Base-by-base conservation (phyloP, 2,888 invertebrate species). In the Automeris io region DNA sequence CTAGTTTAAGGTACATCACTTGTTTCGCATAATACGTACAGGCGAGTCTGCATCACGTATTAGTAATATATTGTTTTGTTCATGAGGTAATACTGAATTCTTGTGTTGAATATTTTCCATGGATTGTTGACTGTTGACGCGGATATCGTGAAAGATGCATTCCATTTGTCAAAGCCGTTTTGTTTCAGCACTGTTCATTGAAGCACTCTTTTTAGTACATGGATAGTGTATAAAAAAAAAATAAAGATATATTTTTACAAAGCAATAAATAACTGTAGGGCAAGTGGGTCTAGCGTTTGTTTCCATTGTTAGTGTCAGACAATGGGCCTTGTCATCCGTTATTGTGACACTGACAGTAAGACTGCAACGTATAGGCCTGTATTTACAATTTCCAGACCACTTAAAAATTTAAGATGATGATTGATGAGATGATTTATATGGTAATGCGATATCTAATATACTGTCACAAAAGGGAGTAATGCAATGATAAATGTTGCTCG, bases 81-180 rank as follows among this genome's bases (percentile, higher is more conserved):
- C 62, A 61, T 46, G 56, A 58, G 60, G 54, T 61, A 56, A 61
- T 65, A 57, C 51, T 61, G 51, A 62, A 65, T 55, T 67, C 68
- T 70, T 69, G 59, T 69, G 70, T 75, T 70, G 42, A 61, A 62
- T 69, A 61, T 61, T 66, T 33, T 65, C 70, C 57, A 57, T 59
- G 60, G 57, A 57, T 74, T 79, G 75, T 81, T 77, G 57, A 63
- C 67, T 63, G 68, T 67, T 64, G 59, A 68, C 68, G 68, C 70
- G 70, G 73, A 74, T 76, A 72, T 76, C 72, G 71, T 81, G 67
- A 72, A 70, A 71, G 69, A 82, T 77, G 83, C 85, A 85, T 86
- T 86, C 85, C 82, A 83, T 78, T 75, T 65, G 66, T 64, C 72
- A 54, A 70, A 52, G 61, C 70, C 69, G 71, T 77, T n/a, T 13